These are phyloP conservation scores for Anarsia innoxiella DNA, from an alignment of 2,888 invertebrate species.

Conservation along the genomic window DNA sequence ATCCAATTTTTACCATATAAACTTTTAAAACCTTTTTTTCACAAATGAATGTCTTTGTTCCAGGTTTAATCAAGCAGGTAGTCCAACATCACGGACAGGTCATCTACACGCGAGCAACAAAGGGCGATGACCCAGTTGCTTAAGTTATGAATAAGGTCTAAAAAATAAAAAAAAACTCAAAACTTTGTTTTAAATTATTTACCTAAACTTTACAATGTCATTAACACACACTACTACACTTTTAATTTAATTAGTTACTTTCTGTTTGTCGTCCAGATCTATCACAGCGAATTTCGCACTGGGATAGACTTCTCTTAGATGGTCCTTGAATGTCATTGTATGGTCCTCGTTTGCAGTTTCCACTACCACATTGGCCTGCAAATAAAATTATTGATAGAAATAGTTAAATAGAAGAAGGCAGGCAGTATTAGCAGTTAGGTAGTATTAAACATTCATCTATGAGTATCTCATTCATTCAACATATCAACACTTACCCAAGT, in stretches of 20 bases:
- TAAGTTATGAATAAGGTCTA: slow-evolving; percentile 73
- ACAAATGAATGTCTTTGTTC: slow-evolving; percentile 20
- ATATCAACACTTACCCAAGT: slow-evolving; percentile 63
- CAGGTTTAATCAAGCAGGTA: slow-evolving; percentile 95
- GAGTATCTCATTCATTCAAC: too few relatives aligned
- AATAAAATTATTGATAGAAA: slow-evolving; percentile 15
- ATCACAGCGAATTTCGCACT: slow-evolving; percentile 44
- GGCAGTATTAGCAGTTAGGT: too few relatives aligned
- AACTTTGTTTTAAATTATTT: slow-evolving; percentile 17
- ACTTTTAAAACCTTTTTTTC: not conserved
- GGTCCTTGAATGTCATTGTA: slow-evolving; percentile 46
- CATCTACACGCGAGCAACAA: slow-evolving; percentile 97
- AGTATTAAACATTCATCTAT: too few relatives aligned
- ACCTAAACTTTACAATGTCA: not conserved
- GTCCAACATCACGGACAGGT: slow-evolving; percentile 97
- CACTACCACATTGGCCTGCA: slow-evolving; percentile 60
- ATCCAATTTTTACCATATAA: not conserved
- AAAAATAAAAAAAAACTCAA: slow-evolving; percentile 51
- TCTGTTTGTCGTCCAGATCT: slow-evolving; percentile 49
- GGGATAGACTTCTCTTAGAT: slow-evolving; percentile 46
- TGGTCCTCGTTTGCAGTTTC: slow-evolving; percentile 60
- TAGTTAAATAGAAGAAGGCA: too few relatives aligned
- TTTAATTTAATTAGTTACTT: slow-evolving; percentile 12
- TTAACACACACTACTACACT: too few relatives aligned
- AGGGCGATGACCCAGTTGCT: slow-evolving; percentile 90